Evolutionary conservation across 2,113 vertebrate genomes (phyloP).

Genomic region (Paraplagusia blochii): DNA sequence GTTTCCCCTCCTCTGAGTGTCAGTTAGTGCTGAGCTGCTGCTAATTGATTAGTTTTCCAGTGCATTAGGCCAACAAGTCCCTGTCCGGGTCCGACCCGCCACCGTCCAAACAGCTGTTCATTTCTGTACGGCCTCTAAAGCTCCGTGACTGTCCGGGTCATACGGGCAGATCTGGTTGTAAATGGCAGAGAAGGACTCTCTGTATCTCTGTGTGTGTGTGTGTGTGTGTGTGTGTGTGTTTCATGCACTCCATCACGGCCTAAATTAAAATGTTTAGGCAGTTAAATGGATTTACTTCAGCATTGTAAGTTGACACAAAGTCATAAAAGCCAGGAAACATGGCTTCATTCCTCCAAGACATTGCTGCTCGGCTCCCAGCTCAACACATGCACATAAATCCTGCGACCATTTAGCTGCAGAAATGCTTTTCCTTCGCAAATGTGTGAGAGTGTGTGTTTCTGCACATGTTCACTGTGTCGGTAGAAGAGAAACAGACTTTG

Average conservation of each 20-base stretch:
- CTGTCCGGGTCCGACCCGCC: conserved; percentile 13
- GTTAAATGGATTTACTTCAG: not conserved
- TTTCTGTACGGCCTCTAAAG: conserved; percentile 29
- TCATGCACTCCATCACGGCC: not conserved
- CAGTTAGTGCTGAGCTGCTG: conserved; percentile 30
- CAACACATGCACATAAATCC: not conserved
- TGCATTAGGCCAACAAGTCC: conserved; percentile 46
- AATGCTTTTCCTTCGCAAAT: not conserved
- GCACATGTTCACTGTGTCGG: not conserved
- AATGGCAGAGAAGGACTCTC: conserved; percentile 26
- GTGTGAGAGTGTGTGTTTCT: not conserved
- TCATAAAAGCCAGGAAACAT: not conserved
- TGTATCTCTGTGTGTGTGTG: conserved; percentile 10
- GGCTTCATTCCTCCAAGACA: not conserved
- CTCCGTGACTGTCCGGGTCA: conserved; percentile 21
- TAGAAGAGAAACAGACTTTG: too few species aligned
- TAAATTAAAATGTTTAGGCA: not conserved
- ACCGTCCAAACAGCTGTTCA: conserved; percentile 50
- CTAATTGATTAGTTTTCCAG: conserved; percentile 63
- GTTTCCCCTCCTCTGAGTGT: conserved; percentile 25
- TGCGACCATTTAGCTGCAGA: not conserved
- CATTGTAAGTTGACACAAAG: not conserved
- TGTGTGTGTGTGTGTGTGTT: conserved; percentile 7
- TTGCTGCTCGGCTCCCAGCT: not conserved
- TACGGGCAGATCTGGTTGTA: conserved; percentile 43